A percentile compares a stretch with the other conserved stretches of the same genome.
phyloP scores from a whole-genome alignment of 23 tunicate genomes.

The Oikopleura dioica region DNA sequence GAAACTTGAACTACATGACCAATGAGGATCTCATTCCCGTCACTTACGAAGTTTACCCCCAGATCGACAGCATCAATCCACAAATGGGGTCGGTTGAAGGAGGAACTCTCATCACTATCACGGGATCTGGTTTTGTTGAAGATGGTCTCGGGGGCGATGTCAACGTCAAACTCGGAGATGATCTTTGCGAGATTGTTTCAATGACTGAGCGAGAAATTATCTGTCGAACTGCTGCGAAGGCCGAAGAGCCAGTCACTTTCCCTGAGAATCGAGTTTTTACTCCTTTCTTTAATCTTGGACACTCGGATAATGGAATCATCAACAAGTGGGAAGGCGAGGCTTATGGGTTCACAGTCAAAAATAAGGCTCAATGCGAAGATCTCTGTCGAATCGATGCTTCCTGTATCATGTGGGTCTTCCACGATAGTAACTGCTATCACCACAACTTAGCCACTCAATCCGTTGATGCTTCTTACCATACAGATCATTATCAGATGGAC shows the following conservation, averaged over 20 bases:
- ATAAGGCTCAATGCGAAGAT: no score
- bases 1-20: background rate
- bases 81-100: slow-evolving; percentile 13
- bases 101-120: background rate
- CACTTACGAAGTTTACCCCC: slow-evolving; percentile 10
- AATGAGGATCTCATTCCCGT: background rate
- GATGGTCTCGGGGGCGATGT: background rate
- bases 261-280: background rate
- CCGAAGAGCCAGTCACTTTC: slow-evolving; percentile 1
- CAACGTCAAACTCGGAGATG: background rate
- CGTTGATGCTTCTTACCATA: no score
- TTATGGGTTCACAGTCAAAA: no score
- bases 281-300: no score
- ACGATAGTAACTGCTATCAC: no score
- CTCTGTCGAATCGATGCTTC: no score
- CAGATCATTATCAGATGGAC: no score
- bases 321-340: no score
- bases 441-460: no score
- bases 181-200: background rate
- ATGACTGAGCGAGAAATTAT: background rate
- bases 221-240: background rate
- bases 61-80: background rate
- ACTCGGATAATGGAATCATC: no score
- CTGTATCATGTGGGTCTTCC: no score
- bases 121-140: slow-evolving; percentile 3